Conservation (phyloP, 2,113 vertebrate species). For the Muscicapa adusta region DNA sequence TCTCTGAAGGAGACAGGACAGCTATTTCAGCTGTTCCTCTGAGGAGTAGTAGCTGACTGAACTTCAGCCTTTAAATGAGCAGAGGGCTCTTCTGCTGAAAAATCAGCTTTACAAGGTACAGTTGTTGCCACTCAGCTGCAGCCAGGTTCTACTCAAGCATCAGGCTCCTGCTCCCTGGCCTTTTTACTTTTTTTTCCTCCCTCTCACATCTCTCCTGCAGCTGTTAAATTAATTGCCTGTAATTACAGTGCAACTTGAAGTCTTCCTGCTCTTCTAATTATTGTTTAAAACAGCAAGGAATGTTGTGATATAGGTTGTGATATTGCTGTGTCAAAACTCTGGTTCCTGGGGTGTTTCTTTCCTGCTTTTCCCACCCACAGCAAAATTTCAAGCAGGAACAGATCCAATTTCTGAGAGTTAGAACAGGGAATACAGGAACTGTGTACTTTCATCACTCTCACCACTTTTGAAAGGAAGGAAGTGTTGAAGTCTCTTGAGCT, state of each 20-base stretch:
- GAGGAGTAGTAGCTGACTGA: fast-evolving
- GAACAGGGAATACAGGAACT: neutral
- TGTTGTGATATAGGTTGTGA: neutral
- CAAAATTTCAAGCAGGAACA: neutral
- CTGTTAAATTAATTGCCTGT: neutral
- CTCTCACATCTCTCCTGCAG: neutral
- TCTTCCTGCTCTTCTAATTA: neutral
- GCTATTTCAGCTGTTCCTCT: neutral
- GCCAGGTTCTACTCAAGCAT: neutral
- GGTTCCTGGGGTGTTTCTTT: neutral
- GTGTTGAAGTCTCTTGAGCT: neutral
- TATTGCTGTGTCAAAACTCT: neutral
- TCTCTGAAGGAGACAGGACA: fast-evolving
- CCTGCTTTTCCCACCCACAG: neutral
- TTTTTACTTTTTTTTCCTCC: neutral
- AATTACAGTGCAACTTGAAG: neutral
- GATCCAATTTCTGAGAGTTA: neutral
- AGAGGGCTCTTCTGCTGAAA: neutral
- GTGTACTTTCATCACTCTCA: neutral
- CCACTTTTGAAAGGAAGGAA: neutral
- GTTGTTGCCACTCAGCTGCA: neutral
- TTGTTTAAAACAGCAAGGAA: neutral
- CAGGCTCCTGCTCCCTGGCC: neutral
- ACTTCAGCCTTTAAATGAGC: fast-evolving
- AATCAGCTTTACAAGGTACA: neutral